Conservation (phyloP, 1,140 invertebrate genomes). For the Prorops nasuta region DNA sequence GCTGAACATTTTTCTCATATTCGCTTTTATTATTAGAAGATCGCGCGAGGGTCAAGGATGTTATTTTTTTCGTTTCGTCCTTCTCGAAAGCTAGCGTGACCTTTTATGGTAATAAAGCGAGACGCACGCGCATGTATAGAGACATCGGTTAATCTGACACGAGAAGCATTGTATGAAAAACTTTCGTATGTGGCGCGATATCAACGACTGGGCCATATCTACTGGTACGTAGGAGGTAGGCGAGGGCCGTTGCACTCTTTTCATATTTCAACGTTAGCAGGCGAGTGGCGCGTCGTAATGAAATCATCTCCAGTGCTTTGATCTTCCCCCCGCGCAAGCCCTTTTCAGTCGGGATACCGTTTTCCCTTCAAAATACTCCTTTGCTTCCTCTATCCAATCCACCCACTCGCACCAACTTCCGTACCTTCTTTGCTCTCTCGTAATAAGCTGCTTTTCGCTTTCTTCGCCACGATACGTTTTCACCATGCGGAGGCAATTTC, state of each 20-base stretch:
- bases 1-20: too few species aligned
- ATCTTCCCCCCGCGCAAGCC: slow-evolving; percentile 43
- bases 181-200: slow-evolving; percentile 19
- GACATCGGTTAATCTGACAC: too few species aligned
- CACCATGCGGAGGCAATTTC: slow-evolving; percentile 31
- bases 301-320: slow-evolving; percentile 56
- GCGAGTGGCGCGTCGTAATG: slow-evolving; percentile 53
- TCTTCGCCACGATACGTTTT: slow-evolving; percentile 29
- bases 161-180: slow-evolving; percentile 41
- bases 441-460: slow-evolving; percentile 31
- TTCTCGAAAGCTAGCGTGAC: too few species aligned
- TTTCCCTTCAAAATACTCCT: slow-evolving; percentile 32
- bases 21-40: too few species aligned
- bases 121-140: too few species aligned
- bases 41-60: too few species aligned
- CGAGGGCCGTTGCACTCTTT: slow-evolving; percentile 45
- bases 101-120: too few species aligned
- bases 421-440: neutral
- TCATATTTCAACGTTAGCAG: slow-evolving; percentile 54
- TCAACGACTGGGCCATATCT: slow-evolving; percentile 24
- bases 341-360: slow-evolving; percentile 21
- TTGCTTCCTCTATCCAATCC: slow-evolving; percentile 2
- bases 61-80: too few species aligned
- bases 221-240: too few species aligned
- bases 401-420: slow-evolving; percentile 1